Conservation (phyloP, 2,888 invertebrate species). For the Tiliacea citrago region DNA sequence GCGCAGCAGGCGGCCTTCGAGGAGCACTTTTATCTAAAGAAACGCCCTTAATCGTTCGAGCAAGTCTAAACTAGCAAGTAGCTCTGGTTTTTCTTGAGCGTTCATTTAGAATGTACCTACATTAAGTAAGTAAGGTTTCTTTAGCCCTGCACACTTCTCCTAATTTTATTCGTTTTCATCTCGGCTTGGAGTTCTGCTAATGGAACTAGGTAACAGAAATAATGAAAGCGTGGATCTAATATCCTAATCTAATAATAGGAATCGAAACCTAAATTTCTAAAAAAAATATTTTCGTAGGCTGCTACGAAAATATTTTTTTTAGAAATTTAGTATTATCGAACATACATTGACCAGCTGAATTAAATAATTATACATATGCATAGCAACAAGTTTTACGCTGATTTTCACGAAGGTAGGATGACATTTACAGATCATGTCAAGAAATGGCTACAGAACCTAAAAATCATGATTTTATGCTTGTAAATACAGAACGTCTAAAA, state of each 20-base stretch:
- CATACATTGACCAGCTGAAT: too few relatives aligned
- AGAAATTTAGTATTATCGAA: too few relatives aligned
- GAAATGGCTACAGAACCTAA: neutral
- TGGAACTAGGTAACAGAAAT: neutral
- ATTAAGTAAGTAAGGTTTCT: conserved; percentile 1
- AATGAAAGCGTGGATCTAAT: neutral
- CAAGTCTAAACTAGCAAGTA: conserved; percentile 43
- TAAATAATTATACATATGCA: too few relatives aligned
- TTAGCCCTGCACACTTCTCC: conserved; percentile 5
- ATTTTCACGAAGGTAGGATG: neutral
- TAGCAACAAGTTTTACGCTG: too few relatives aligned
- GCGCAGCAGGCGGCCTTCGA: conserved; percentile 67
- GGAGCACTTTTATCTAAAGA: conserved; percentile 70
- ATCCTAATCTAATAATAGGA: too few relatives aligned
- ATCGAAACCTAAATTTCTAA: neutral
- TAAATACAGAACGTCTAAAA: neutral
- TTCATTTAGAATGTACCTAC: conserved; percentile 39
- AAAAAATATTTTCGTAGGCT: too few relatives aligned
- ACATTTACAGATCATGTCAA: neutral
- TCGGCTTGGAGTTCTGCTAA: neutral
- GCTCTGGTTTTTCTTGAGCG: conserved; percentile 46
- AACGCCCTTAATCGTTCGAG: conserved; percentile 67
- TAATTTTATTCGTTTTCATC: neutral
- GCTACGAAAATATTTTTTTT: too few relatives aligned
- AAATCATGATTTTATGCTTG: neutral